Evolutionary conservation across 2,113 vertebrate genomes (phyloP).

Genomic region (Maccullochella peelii): DNA sequence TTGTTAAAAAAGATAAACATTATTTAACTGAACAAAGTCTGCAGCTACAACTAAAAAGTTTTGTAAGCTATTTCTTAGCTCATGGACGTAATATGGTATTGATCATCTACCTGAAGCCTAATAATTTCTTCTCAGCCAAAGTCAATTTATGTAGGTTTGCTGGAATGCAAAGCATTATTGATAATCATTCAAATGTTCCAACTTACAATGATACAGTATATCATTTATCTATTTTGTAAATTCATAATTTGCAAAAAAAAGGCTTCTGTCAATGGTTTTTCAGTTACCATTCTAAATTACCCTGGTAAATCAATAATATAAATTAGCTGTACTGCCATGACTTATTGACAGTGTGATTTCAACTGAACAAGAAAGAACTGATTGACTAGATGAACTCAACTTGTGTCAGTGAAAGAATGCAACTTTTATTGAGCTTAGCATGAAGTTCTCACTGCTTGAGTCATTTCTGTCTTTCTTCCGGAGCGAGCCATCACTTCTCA

Average conservation of each 20-base stretch:
- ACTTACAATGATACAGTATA: constrained; percentile 9
- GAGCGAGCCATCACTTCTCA: constrained; percentile 14
- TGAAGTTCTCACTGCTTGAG: not conserved
- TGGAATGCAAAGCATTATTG: constrained; percentile 3
- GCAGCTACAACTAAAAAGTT: not conserved
- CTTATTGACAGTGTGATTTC: not conserved
- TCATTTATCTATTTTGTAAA: constrained; percentile 1
- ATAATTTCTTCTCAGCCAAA: constrained; percentile 11
- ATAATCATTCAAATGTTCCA: constrained; percentile 39
- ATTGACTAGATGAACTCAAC: constrained; percentile 7
- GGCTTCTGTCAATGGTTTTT: not conserved
- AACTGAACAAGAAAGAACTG: constrained; percentile 19
- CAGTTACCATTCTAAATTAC: constrained; percentile 2
- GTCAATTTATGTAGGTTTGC: constrained; percentile 21
- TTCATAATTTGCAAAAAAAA: constrained; percentile 19
- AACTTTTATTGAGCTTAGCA: constrained; percentile 1
- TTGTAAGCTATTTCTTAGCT: not conserved
- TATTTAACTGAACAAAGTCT: not conserved
- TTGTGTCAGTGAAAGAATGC: constrained; percentile 10
- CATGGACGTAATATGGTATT: constrained; percentile 37
- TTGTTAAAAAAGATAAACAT: not conserved
- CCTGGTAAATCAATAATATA: constrained; percentile 17
- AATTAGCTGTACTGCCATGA: constrained; percentile 3
- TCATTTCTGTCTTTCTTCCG: not conserved
- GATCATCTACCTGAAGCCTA: constrained; percentile 7